Evolutionary conservation across 64 coral and sea anemone genomes (phyloP), one percentile per base, ranked within the genome.

Genomic region (Cladopsammia gracilis): DNA sequence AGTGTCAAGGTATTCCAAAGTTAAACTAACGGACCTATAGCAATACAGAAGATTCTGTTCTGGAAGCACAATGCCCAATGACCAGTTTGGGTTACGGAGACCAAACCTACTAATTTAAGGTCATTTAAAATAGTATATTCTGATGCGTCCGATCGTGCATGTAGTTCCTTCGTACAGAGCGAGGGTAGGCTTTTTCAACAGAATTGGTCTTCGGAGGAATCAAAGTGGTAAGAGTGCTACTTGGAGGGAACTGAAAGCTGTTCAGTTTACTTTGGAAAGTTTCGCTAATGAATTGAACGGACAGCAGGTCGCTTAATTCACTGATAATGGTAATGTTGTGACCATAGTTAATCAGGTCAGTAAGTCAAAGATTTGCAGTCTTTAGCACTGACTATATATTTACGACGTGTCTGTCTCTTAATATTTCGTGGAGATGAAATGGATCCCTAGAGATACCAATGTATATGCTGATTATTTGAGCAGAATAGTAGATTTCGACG

Each of bases 151-250:
- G 44, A 84, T 66, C 18, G 60, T 23, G 83, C 47, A 46, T 77
- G 91, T 24, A 58, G 83, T 19, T 75, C 84, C 48, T 78, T 87
- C 10, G n/a, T 79, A 50, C 70, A 71, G 45, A 67, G 68, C 25
- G 60, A 79, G 56, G 50, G 77, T 18, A 76, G 45, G 26, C 23
- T 94, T 23, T 93, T 94, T 89, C 92, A 94, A 4, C 75, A 77
- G 12, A 93, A 93, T 77, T 93, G 82, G 72, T 79, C 91, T 11
- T 11, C 24, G 22, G 50, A 49, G 23, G 86, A 94, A 65, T n/a
- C n/a, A n/a, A 34, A 10, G 58, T n/a, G 44, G 8, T 16, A 62
- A 89, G 14, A 83, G 86, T 10, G 83, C 77, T 43, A 83, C 77
- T 10, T 89, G 64, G 75, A 25, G 92, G 3, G 85, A 88, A 78